Conservation (phyloP, 2,113 vertebrate genomes). For the Ranitomeya imitator region DNA sequence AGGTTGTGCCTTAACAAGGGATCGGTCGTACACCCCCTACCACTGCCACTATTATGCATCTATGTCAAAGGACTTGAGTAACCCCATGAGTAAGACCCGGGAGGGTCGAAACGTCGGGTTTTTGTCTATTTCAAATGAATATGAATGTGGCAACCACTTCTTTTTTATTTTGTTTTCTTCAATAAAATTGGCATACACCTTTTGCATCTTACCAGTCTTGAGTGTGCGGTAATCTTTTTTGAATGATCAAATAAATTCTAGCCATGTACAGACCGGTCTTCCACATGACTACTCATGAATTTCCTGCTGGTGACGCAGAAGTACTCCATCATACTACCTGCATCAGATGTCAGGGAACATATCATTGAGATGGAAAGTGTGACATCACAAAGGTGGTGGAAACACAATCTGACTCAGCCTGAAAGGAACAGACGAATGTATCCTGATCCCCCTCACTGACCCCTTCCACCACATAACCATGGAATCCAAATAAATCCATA, state of each 20-base stretch:
- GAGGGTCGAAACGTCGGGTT: too few species aligned
- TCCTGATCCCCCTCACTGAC: neutral
- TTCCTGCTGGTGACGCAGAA: neutral
- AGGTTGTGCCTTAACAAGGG: too few species aligned
- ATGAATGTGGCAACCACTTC: too few species aligned
- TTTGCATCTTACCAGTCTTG: too few species aligned
- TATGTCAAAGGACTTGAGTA: too few species aligned
- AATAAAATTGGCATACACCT: too few species aligned
- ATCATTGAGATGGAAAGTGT: neutral
- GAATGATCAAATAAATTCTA: neutral
- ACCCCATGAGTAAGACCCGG: too few species aligned
- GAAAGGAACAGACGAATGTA: neutral
- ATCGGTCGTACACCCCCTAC: too few species aligned
- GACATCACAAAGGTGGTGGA: neutral
- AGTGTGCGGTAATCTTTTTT: too few species aligned
- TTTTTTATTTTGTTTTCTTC: too few species aligned
- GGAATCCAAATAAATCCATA: neutral
- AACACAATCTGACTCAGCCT: neutral
- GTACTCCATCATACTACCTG: neutral
- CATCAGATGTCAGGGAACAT: neutral
- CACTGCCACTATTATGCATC: too few species aligned
- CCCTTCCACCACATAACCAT: neutral
- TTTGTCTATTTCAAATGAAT: too few species aligned
- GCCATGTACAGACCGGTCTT: neutral
- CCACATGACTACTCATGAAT: neutral